These are phyloP conservation scores for Marronus borbonicus DNA, from an alignment of 2,888 invertebrate species.

Conservation along the genomic window DNA sequence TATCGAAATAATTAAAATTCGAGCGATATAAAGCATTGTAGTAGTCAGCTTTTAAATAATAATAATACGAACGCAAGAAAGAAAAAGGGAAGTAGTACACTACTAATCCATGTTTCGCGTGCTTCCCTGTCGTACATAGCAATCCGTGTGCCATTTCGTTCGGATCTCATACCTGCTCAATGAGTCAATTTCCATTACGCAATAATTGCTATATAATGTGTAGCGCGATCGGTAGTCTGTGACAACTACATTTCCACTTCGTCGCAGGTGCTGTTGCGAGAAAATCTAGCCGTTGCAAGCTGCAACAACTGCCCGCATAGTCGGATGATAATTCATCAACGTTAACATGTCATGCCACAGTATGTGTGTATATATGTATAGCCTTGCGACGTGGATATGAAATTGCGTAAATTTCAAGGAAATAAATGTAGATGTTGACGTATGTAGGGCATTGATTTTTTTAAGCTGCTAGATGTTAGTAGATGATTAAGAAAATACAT, in stretches of 20 bases:
- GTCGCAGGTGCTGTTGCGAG: not conserved
- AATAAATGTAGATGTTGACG: too few species aligned
- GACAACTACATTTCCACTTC: conserved; percentile 7
- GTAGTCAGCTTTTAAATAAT: not conserved
- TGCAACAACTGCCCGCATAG: not conserved
- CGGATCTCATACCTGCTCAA: not conserved
- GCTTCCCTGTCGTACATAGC: not conserved
- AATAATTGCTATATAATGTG: conserved; percentile 11
- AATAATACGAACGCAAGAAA: not conserved
- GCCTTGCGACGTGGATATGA: too few species aligned
- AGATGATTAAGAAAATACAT: too few species aligned
- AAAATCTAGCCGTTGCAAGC: not conserved
- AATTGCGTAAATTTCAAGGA: too few species aligned
- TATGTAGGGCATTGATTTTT: too few species aligned
- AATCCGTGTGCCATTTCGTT: not conserved
- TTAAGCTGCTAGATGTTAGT: too few species aligned
- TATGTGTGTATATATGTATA: not conserved
- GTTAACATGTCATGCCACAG: conserved; percentile 1
- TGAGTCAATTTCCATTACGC: conserved; percentile 14
- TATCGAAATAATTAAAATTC: conserved; percentile 1
- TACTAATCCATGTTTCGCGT: conserved; percentile 1
- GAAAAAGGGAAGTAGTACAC: not conserved
- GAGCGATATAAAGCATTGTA: not conserved
- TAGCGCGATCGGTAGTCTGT: not conserved
- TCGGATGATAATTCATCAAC: conserved; percentile 13